Conservation (phyloP, 2,113 vertebrate genomes). For the Myotis lucifugus region DNA sequence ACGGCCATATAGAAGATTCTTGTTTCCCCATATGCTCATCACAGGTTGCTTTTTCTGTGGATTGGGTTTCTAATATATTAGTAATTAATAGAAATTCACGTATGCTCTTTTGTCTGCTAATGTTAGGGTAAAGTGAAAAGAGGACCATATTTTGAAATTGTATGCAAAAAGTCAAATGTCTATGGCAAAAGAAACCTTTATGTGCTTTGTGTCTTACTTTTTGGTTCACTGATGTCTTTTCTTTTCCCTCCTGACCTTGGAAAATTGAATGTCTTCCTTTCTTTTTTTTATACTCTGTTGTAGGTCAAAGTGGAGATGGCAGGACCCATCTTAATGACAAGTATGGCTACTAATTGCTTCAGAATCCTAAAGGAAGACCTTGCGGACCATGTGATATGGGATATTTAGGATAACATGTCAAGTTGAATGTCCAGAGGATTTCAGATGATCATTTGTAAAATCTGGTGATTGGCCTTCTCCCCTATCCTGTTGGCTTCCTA, state of each 20-base stretch:
- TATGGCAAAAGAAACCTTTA: neutral
- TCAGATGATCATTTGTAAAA: slow-evolving; percentile 11
- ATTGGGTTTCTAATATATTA: neutral
- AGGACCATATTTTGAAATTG: neutral
- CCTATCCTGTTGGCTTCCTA: slow-evolving; percentile 6
- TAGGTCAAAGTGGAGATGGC: slow-evolving; percentile 96
- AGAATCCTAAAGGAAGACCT: neutral
- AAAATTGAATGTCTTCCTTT: slow-evolving; percentile 58
- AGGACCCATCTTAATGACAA: slow-evolving; percentile 97
- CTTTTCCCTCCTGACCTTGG: slow-evolving; percentile 8
- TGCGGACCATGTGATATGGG: slow-evolving; percentile 29
- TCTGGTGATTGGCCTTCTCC: slow-evolving; percentile 48
- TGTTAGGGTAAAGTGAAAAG: neutral
- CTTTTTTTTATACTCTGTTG: slow-evolving; percentile 25
- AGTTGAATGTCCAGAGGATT: slow-evolving; percentile 40
- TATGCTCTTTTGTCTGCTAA: slow-evolving; percentile 34
- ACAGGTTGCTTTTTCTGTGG: slow-evolving; percentile 17
- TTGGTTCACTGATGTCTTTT: slow-evolving; percentile 7
- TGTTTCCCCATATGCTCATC: neutral
- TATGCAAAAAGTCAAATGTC: slow-evolving; percentile 21
- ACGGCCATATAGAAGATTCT: neutral
- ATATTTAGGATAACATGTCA: slow-evolving; percentile 27
- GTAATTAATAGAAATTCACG: slow-evolving; percentile 32
- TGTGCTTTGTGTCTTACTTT: slow-evolving; percentile 60
- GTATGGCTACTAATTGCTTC: slow-evolving; percentile 91